A percentile compares a stretch with the other conserved stretches of the same genome.
Evolutionary conservation across 2,113 vertebrate genomes (phyloP).

Genomic region (Mionectes macconnelli): DNA sequence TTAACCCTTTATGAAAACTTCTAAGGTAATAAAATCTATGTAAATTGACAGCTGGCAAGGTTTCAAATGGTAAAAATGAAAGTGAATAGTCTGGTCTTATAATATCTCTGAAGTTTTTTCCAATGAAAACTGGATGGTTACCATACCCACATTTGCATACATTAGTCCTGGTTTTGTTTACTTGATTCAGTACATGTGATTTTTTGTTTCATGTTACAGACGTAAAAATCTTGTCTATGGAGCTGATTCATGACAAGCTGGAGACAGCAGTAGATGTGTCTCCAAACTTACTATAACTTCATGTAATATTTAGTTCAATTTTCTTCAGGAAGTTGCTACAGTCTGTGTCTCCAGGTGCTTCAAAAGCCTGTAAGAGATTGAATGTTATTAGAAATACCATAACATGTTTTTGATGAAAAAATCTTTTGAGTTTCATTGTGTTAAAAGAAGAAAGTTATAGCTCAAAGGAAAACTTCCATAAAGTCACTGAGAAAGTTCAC

Average conservation of each 20-base stretch:
- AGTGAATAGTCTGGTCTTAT: not conserved
- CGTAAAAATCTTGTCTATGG: not conserved
- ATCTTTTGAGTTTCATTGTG: not conserved
- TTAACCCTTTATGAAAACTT: not conserved
- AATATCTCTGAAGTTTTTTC: not conserved
- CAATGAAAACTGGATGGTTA: not conserved
- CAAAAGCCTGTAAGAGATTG: not conserved
- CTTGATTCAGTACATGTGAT: not conserved
- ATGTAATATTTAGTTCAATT: not conserved
- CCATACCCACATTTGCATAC: not conserved
- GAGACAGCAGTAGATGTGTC: not conserved
- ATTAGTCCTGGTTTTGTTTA: not conserved
- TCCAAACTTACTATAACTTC: not conserved
- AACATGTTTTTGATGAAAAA: not conserved
- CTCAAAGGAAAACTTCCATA: not conserved
- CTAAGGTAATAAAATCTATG: not conserved
- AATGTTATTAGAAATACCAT: not conserved
- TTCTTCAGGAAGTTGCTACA: not conserved
- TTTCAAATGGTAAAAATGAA: not conserved
- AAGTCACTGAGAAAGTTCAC: not conserved
- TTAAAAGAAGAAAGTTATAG: not conserved
- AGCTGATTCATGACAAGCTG: not conserved
- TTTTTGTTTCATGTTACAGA: not conserved
- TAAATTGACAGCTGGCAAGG: not conserved
- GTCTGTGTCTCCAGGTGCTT: not conserved